Percentiles rank a stretch among this genome's conserved stretches.
phyloP scores from a whole-genome alignment of 1,140 invertebrate genomes.

The Sinonovacula constricta region DNA sequence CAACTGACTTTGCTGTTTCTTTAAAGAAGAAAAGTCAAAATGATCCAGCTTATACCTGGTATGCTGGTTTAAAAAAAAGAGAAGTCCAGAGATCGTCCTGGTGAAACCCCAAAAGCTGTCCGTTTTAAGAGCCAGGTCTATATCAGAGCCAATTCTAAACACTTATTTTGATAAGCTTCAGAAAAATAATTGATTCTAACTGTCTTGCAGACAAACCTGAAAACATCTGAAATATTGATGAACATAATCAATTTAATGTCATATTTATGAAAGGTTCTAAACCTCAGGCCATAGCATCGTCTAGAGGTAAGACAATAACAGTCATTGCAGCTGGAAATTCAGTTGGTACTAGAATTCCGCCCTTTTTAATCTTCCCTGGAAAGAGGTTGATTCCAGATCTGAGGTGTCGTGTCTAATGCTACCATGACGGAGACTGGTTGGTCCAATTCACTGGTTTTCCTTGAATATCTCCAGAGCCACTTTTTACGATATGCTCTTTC shows the following conservation, averaged over 20 bases:
- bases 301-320: conserved; percentile 77
- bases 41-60: conserved; percentile 16
- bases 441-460: conserved; percentile 35
- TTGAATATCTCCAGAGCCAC: conserved; percentile 26
- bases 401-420: not conserved
- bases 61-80: conserved; percentile 11
- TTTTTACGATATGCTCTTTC: conserved; percentile 10
- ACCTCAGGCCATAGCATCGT: conserved; percentile 71
- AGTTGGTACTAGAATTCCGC: conserved; percentile 68
- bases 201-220: conserved; percentile 59
- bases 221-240: conserved; percentile 77
- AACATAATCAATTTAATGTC: conserved; percentile 67
- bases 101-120: conserved; percentile 25
- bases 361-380: conserved; percentile 77
- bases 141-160: conserved; percentile 17
- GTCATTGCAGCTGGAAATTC: conserved; percentile 76
- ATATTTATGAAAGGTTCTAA: not conserved
- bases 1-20: conserved; percentile 31
- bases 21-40: not conserved
- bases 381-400: conserved; percentile 68
- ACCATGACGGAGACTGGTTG: conserved; percentile 39
- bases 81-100: conserved; percentile 1
- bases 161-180: conserved; percentile 24
- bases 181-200: conserved; percentile 14
- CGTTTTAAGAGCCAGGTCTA: too few species aligned